Conservation (phyloP, 2,888 invertebrate genomes). For the Arenicola marina region DNA sequence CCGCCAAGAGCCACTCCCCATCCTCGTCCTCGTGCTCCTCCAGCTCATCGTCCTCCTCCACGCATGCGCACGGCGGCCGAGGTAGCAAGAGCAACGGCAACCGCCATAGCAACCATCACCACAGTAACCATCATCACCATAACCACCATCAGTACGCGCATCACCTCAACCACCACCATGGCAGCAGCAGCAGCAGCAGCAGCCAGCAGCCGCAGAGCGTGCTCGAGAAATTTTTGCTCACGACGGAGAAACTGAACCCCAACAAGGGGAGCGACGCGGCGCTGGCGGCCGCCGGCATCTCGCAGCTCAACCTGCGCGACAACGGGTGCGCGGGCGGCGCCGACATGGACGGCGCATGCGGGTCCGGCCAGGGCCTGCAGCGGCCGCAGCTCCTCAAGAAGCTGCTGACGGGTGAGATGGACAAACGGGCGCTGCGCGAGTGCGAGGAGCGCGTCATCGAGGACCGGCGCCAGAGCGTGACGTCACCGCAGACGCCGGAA, state of each 20-base stretch:
- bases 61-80: no score
- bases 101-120: neutral
- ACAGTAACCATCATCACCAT: neutral
- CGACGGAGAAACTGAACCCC: slow-evolving; percentile 28
- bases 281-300: slow-evolving; percentile 24
- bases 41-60: no score
- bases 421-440: slow-evolving; percentile 21
- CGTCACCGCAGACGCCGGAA: neutral
- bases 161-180: neutral
- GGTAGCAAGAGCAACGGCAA: neutral
- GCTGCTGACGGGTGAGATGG: slow-evolving; percentile 33
- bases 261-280: slow-evolving; percentile 34
- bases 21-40: no score
- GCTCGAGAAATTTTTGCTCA: slow-evolving; percentile 30
- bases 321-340: slow-evolving; percentile 6
- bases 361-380: neutral
- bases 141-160: neutral
- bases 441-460: slow-evolving; percentile 20
- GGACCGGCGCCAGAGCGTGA: slow-evolving; percentile 6
- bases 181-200: neutral
- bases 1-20: neutral
- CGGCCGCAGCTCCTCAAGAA: slow-evolving; percentile 24
- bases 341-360: neutral
- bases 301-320: slow-evolving; percentile 17
- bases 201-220: slow-evolving; percentile 4